Conservation (phyloP, 1,140 invertebrate species). For the Latrodectus geometricus region DNA sequence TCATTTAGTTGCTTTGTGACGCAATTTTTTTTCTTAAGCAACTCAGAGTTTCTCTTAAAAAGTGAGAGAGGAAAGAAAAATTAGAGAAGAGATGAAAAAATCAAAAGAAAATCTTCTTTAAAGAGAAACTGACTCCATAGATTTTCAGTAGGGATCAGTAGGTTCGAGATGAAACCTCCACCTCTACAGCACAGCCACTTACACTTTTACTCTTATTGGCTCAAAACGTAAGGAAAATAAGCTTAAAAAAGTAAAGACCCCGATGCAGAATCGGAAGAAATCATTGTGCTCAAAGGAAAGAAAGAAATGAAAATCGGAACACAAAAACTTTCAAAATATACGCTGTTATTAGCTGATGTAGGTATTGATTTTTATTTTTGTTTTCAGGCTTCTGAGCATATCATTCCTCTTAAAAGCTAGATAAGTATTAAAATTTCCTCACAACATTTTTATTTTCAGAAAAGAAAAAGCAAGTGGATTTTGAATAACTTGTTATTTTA, state of each 20-base stretch:
- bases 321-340: not conserved
- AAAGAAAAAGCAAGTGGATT: too few relatives aligned
- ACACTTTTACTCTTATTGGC: constrained; percentile 5
- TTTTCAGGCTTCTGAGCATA: not conserved
- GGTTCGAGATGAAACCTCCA: constrained; percentile 29
- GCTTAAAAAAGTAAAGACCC: constrained; percentile 3
- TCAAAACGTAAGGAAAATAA: not conserved
- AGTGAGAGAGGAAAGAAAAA: constrained; percentile 27
- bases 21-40: not conserved
- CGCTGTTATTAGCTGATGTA: not conserved
- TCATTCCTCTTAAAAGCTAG: too few relatives aligned
- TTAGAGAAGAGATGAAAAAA: constrained; percentile 48
- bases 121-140: constrained; percentile 32
- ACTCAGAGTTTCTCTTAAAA: not conserved
- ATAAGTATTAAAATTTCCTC: too few relatives aligned
- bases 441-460: too few relatives aligned
- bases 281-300: constrained; percentile 23
- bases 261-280: constrained; percentile 50
- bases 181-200: not conserved
- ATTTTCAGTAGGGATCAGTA: constrained; percentile 41
- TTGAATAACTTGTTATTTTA: too few relatives aligned
- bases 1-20: constrained; percentile 17
- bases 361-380: not conserved
- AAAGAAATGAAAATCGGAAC: not conserved
- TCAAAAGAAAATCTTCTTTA: constrained; percentile 43